phyloP scores from a whole-genome alignment of 2,888 invertebrate genomes.

The Nemotelus nigrinus region DNA sequence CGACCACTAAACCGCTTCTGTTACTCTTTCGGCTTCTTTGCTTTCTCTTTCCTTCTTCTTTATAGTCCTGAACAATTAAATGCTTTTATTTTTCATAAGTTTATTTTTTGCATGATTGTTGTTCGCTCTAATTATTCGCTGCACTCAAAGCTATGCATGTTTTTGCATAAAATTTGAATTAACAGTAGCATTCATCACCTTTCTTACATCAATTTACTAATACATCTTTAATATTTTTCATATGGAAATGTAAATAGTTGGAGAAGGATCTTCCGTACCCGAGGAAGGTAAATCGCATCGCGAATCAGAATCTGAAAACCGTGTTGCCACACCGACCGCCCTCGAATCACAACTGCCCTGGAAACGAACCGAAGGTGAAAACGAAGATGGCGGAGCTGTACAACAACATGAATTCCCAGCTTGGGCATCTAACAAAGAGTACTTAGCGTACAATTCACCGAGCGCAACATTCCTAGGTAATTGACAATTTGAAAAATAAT shows the following conservation, averaged over 20 bases:
- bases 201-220: too few species aligned
- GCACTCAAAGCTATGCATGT: too few species aligned
- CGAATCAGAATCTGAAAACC: conserved; percentile 71
- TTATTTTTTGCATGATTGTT: too few species aligned
- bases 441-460: conserved; percentile 89
- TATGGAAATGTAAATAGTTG: conserved; percentile 54
- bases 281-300: conserved; percentile 62
- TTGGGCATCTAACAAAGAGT: conserved; percentile 95
- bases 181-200: too few species aligned
- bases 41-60: too few species aligned
- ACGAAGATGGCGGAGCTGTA: conserved; percentile 73
- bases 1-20: too few species aligned
- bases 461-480: conserved; percentile 91
- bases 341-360: conserved; percentile 92
- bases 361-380: conserved; percentile 85
- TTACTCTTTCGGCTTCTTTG: too few species aligned
- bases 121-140: too few species aligned
- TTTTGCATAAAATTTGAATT: too few species aligned
- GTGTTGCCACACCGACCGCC: conserved; percentile 87
- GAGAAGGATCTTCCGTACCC: conserved; percentile 60
- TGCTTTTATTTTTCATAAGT: too few species aligned
- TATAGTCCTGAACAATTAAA: too few species aligned
- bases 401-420: conserved; percentile 91
- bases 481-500: conserved; percentile 42
- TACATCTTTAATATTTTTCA: too few species aligned